These are phyloP conservation scores for Strigamia maritima DNA, from an alignment of 2,888 invertebrate genomes.

Conservation along the genomic window DNA sequence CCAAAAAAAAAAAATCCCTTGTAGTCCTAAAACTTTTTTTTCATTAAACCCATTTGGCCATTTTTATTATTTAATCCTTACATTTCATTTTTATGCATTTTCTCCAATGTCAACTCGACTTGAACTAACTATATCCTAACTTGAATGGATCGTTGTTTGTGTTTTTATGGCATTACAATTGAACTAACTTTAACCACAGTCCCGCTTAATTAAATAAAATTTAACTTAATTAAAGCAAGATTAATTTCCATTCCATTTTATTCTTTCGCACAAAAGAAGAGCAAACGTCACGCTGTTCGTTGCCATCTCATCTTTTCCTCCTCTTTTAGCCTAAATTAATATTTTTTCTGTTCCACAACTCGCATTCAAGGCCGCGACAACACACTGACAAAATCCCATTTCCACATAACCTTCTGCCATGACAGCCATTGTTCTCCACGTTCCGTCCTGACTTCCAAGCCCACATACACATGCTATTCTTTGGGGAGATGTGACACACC, in stretches of 20 bases:
- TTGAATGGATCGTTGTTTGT: neutral
- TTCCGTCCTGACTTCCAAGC: neutral
- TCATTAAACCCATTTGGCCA: neutral
- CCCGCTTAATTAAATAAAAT: conserved; percentile 22
- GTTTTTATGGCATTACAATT: neutral
- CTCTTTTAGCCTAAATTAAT: neutral
- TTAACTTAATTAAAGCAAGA: conserved; percentile 29
- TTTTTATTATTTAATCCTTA: neutral
- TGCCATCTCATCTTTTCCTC: neutral
- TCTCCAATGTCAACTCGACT: neutral
- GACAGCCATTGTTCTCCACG: conserved; percentile 15
- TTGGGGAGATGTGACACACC: neutral
- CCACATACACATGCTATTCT: neutral
- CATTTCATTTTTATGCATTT: neutral
- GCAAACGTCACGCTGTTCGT: conserved; percentile 25
- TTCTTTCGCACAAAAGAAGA: conserved; percentile 15
- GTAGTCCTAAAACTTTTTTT: neutral
- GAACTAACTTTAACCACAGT: neutral
- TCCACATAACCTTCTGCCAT: conserved; percentile 13
- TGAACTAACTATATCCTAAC: neutral
- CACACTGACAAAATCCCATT: conserved; percentile 27
- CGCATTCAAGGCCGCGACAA: conserved; percentile 25
- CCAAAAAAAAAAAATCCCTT: neutral
- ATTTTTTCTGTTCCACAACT: neutral
- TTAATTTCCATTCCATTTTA: conserved; percentile 20